Base-by-base conservation (phyloP, 2,888 invertebrate genomes). In the Tetramorium bicarinatum region DNA sequence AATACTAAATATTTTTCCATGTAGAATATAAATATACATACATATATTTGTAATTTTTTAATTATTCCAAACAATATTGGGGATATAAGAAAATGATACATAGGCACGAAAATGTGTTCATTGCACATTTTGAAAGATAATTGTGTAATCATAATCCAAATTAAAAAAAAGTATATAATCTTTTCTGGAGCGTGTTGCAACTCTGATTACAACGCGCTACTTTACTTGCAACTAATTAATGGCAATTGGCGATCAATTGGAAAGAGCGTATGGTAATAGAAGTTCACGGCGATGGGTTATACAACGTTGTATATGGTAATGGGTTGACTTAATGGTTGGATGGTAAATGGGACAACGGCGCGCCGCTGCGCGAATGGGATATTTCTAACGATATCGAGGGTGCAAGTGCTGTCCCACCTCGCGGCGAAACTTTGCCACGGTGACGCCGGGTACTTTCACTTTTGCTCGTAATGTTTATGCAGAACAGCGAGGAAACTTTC, bases 401-500 rank as follows among this genome's bases (percentile, higher is more conserved):
- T 89, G 87, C 89, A 84, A 90, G 90, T 88, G 85, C 88, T 87
- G 88, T 88, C 88, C 89, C 77, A 88, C 81, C 90, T 87, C 80
- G 59, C 85, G 84, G 79, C 77, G 87, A 90, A 90, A 90, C 89
- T 90, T 90, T 88, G 86, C 87, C 86, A 87, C 66, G 86, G 90
- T 85, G 90, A 90, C 92, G 92, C 88, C 88, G 79, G 34, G 91
- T 92, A 93, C 94, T 94, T 94, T 94, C 94, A 92, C 94, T 94
- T 92, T 94, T 93, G 89, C 91, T 92, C 89, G 92, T 93, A 93
- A 94, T 94, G 93, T 94, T 94, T 94, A 94, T 94, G 93, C 94
- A 94, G 93, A 94, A 92, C 90, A 91, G 92, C 90, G 92, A 88
- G 89, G 91, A 92, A 94, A 94, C 92, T 94, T 94, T 94, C 93